These are phyloP conservation scores for Linnaemya vulpina DNA, from an alignment of 2,888 invertebrate genomes.

Conservation along the genomic window DNA sequence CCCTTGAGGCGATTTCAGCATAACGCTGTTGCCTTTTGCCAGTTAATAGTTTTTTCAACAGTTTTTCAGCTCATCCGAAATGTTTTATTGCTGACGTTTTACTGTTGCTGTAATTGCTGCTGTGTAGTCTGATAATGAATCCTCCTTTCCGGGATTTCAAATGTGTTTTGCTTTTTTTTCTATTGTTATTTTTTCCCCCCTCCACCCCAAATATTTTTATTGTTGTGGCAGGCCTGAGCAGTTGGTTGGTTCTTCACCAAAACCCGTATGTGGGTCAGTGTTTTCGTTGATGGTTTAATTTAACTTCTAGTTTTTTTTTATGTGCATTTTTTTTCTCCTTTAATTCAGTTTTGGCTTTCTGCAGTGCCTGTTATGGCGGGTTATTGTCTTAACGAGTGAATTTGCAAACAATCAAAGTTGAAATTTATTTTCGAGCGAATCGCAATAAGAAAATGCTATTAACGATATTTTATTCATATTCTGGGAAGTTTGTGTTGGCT, in stretches of 20 bases:
- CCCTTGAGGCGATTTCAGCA: slow-evolving; percentile 36
- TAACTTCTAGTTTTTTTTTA: slow-evolving; percentile 52
- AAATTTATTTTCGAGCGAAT: slow-evolving; percentile 50
- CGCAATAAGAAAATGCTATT: slow-evolving; percentile 1
- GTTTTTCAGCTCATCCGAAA: neutral
- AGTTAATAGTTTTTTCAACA: neutral
- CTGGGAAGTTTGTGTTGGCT: slow-evolving; percentile 46
- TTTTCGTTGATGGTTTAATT: slow-evolving; percentile 62
- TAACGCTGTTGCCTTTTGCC: neutral
- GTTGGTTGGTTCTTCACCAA: slow-evolving; percentile 24
- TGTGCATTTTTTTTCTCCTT: slow-evolving; percentile 7
- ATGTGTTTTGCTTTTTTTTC: too few relatives aligned
- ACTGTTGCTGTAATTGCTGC: slow-evolving; percentile 19
- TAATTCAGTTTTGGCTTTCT: slow-evolving; percentile 10
- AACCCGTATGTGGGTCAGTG: slow-evolving; percentile 58
- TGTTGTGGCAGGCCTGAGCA: neutral
- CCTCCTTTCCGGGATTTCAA: slow-evolving; percentile 43
- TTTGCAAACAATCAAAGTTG: slow-evolving; percentile 57
- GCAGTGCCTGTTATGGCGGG: slow-evolving; percentile 11
- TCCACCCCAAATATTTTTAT: neutral
- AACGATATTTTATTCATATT: slow-evolving; percentile 44
- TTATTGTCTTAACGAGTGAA: slow-evolving; percentile 8
- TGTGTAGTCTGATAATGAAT: slow-evolving; percentile 56
- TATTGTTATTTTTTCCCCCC: too few relatives aligned
- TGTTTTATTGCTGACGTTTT: slow-evolving; percentile 34